Percentiles rank a stretch among this genome's conserved stretches.
Evolutionary conservation across 2,797 vertebrate species (phyloP).

Genomic region (Hydrocynus forskahlii): DNA sequence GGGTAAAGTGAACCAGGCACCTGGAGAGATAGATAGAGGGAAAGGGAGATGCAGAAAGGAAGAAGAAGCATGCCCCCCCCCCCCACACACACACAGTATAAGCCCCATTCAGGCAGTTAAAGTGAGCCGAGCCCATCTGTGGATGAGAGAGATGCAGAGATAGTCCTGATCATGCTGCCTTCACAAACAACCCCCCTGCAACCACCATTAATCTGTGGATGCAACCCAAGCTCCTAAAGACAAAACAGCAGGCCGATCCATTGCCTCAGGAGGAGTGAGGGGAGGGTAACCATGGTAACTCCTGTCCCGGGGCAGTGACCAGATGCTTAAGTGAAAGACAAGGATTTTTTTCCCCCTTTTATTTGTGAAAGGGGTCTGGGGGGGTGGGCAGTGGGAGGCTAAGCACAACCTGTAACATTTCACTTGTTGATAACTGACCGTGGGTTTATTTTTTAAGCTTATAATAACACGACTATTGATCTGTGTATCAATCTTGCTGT

Average conservation of each 20-base stretch:
- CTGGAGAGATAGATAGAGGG: slow-evolving; percentile 47
- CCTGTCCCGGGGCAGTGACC: slow-evolving; percentile 74
- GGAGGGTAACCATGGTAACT: slow-evolving; percentile 73
- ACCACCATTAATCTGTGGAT: slow-evolving; percentile 54
- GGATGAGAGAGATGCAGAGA: slow-evolving; percentile 63
- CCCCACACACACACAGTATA: slow-evolving; percentile 1
- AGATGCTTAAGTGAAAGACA: slow-evolving; percentile 71
- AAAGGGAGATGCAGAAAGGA: slow-evolving; percentile 44
- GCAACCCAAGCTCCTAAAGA: slow-evolving; percentile 58
- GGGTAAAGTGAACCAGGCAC: slow-evolving; percentile 55
- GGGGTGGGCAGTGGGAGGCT: slow-evolving; percentile 27
- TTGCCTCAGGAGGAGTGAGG: slow-evolving; percentile 68
- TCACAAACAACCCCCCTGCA: slow-evolving; percentile 46
- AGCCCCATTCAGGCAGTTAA: slow-evolving; percentile 31
- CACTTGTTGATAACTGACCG: slow-evolving; percentile 56
- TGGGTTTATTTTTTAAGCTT: slow-evolving; percentile 6
- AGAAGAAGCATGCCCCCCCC: slow-evolving; percentile 23
- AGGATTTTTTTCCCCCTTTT: slow-evolving; percentile 53
- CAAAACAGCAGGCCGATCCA: slow-evolving; percentile 59
- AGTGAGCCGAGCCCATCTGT: slow-evolving; percentile 36
- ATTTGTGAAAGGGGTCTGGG: slow-evolving; percentile 26
- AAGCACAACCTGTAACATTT: slow-evolving; percentile 61
- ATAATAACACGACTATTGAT: neutral
- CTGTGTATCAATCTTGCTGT: neutral
- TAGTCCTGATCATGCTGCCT: slow-evolving; percentile 57